Base-by-base conservation (phyloP, 2,113 vertebrate genomes). In the Eubucco bourcierii region DNA sequence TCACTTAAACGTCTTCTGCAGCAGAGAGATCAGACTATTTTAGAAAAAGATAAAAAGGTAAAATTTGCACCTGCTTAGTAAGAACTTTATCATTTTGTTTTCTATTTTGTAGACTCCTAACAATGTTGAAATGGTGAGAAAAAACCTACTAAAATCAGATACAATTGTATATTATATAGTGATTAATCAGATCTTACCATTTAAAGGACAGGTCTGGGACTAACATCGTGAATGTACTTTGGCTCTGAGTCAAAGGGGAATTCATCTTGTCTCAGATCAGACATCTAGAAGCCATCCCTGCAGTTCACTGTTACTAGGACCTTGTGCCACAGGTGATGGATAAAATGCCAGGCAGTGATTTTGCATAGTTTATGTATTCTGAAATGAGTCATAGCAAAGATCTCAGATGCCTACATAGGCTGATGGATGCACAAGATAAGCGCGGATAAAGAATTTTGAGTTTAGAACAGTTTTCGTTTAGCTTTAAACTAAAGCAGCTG, bases 21-120 rank as follows among this genome's bases (percentile, higher is more conserved):
- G 96, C 99, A 99, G 82, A 98, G 98, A 97, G 99, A 99, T 97
- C 99, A 99, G 95, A 99, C 99, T 64, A 99, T 99, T 90, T 97
- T 99, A 74, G 99, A 99, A 91, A 99, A 99, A 96, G 99, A 99
- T 96, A 98, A 99, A 95, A 99, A 99, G 99, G 99, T 99, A 94
- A 96, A 94, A 87, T 37, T 44, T 78, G 19, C 20, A 56, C 6
- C 14, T 76, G 23, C 53, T 91, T 87, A 59, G 50, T 52, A 87
- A 92, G 85, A 80, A 25, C 55, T 64, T 93, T 15, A 7, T 65
- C 10, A n/a, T 65, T 96, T 87, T 83, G 16, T 65, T 87, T 75
- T 90, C 56, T 78, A 1, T 93, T 56, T 90, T 92, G 61, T 78
- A 56, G 37, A 15, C n/a, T 87, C 12, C 31, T 56, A 31, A 58